Conservation (phyloP, 2,888 invertebrate species). For the Apotomis turbidana region DNA sequence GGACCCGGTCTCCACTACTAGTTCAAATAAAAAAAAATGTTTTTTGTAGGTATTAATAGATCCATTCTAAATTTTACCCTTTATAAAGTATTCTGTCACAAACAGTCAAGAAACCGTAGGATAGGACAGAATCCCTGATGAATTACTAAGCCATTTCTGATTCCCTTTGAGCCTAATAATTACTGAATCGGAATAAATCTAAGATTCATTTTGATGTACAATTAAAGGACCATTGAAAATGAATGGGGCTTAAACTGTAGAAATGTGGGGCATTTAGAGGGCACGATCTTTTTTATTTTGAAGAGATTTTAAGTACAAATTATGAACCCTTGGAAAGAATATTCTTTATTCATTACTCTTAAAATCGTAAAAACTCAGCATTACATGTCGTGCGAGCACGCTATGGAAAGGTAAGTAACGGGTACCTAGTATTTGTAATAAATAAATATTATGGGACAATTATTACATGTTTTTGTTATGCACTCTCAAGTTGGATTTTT, state of each 20-base stretch:
- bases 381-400: too few relatives aligned
- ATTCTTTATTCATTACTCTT: too few relatives aligned
- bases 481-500: too few relatives aligned
- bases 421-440: too few relatives aligned
- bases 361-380: too few relatives aligned
- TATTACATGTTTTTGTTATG: too few relatives aligned
- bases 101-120: neutral
- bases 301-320: neutral
- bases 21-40: too few relatives aligned
- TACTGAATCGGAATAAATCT: conserved; percentile 57
- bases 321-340: neutral
- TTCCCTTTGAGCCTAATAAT: conserved; percentile 53
- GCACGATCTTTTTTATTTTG: conserved; percentile 8
- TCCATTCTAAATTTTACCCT: too few relatives aligned
- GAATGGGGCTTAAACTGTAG: conserved; percentile 46
- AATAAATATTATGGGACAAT: too few relatives aligned
- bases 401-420: too few relatives aligned
- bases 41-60: too few relatives aligned
- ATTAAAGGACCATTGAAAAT: conserved; percentile 60
- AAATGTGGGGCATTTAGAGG: conserved; percentile 41
- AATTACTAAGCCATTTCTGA: conserved; percentile 48
- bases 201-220: conserved; percentile 63
- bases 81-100: neutral
- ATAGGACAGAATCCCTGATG: conserved; percentile 11
- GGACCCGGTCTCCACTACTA: too few relatives aligned